Conservation (phyloP, 2,888 invertebrate species). For the Watsonalla cultraria region DNA sequence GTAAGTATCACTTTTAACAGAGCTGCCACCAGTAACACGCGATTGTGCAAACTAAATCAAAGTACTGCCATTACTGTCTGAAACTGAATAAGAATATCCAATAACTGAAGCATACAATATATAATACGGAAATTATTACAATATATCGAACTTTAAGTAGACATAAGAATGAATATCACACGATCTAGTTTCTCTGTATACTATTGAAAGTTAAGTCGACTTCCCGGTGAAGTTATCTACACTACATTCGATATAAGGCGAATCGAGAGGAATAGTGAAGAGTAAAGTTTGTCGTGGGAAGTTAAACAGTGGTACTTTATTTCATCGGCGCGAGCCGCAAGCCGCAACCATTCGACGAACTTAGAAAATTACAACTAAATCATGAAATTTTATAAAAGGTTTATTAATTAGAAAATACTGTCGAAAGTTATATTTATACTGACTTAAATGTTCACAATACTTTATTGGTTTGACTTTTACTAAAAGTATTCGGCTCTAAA, state of each 20-base stretch:
- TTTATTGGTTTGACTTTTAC: too few species aligned
- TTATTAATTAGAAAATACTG: too few species aligned
- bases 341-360: slow-evolving; percentile 38
- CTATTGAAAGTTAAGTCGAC: slow-evolving; percentile 34
- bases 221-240: slow-evolving; percentile 31
- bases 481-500: too few species aligned
- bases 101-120: too few species aligned
- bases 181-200: slow-evolving; percentile 7
- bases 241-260: slow-evolving; percentile 41
- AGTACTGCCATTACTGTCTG: too few species aligned
- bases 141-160: background rate
- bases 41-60: background rate
- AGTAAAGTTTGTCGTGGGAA: slow-evolving; percentile 44
- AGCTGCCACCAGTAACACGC: too few species aligned
- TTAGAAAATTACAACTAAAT: slow-evolving; percentile 26
- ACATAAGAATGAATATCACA: slow-evolving; percentile 1
- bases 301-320: slow-evolving; percentile 49
- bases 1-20: too few species aligned
- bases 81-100: too few species aligned
- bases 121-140: too few species aligned
- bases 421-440: too few species aligned
- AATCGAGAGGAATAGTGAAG: slow-evolving; percentile 42
- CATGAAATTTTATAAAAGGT: slow-evolving; percentile 8
- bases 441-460: too few species aligned
- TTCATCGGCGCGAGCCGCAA: slow-evolving; percentile 22